phyloP scores from a whole-genome alignment of 2,113 vertebrate genomes.

The Bubalus kerabau region DNA sequence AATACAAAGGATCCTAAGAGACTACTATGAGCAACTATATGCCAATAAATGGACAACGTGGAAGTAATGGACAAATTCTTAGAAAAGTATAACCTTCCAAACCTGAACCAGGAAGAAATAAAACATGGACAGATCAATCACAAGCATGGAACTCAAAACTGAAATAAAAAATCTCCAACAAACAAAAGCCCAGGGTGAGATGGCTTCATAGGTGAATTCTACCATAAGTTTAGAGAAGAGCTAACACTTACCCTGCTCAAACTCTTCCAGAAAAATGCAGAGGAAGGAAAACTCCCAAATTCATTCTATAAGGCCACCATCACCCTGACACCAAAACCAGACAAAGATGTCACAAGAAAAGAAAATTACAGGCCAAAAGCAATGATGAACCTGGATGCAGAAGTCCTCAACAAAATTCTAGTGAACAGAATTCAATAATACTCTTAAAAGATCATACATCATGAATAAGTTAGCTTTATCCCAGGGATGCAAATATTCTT shows the following conservation, averaged over 20 bases:
- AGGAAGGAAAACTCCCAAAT: not conserved
- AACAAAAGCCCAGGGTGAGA: not conserved
- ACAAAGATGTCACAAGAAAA: not conserved
- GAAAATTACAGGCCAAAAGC: not conserved
- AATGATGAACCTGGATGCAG: not conserved
- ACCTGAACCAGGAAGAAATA: not conserved
- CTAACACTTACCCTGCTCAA: not conserved
- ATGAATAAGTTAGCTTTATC: not conserved
- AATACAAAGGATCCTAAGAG: not conserved
- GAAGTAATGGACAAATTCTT: not conserved
- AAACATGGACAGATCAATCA: not conserved
- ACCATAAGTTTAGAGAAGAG: not conserved
- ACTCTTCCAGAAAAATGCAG: not conserved
- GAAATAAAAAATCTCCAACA: not conserved
- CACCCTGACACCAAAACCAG: not conserved
- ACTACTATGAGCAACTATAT: not conserved
- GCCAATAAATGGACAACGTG: not conserved
- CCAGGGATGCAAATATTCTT: not conserved
- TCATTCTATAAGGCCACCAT: not conserved
- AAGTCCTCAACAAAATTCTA: not conserved
- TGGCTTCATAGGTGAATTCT: not conserved
- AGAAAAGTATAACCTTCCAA: not conserved
- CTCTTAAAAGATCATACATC: not conserved
- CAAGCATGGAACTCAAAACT: not conserved
- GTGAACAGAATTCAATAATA: not conserved